Percentiles rank a stretch among this genome's conserved stretches.
Evolutionary conservation across 1,140 invertebrate species (phyloP).

Genomic region (Subanguina moxae): DNA sequence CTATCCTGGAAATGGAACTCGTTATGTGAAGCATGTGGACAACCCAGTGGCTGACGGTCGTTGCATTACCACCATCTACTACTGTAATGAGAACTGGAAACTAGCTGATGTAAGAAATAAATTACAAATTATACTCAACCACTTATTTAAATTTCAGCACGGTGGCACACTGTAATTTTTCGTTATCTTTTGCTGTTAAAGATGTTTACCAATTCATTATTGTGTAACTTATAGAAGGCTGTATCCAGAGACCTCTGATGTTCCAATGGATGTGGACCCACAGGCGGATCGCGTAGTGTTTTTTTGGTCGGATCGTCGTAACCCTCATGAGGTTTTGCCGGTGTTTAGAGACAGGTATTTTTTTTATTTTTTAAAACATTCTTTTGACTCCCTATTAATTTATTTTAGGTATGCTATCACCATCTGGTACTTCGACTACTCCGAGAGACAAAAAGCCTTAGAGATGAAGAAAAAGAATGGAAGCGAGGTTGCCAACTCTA

Average conservation of each 20-base stretch:
- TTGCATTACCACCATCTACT: constrained; percentile 71
- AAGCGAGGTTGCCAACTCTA: constrained; percentile 1
- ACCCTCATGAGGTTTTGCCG: constrained; percentile 92
- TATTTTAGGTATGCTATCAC: constrained; percentile 51
- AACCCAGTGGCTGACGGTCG: constrained; percentile 83
- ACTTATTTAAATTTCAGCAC: constrained; percentile 62
- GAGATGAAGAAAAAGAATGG: constrained; percentile 9
- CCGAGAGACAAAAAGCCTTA: constrained; percentile 36
- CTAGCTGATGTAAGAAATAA: constrained; percentile 62
- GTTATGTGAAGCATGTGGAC: constrained; percentile 93
- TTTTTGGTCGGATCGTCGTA: constrained; percentile 92
- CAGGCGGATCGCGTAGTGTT: constrained; percentile 86
- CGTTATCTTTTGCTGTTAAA: too few species aligned
- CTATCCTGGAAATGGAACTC: constrained; percentile 84
- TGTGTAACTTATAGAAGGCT: constrained; percentile 64
- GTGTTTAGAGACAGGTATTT: constrained; percentile 71
- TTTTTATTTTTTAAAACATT: constrained; percentile 15
- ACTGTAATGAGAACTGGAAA: constrained; percentile 88
- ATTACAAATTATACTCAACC: too few species aligned
- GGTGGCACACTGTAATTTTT: constrained; percentile 66
- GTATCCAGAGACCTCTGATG: constrained; percentile 77
- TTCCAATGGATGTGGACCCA: constrained; percentile 82
- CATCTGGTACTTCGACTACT: constrained; percentile 54
- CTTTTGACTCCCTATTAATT: constrained; percentile 18
- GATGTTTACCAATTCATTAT: too few species aligned